Evolutionary conservation across 2,113 vertebrate species (phyloP), one percentile per base, ranked within the genome.

Genomic region (Rhinolophus sinicus): DNA sequence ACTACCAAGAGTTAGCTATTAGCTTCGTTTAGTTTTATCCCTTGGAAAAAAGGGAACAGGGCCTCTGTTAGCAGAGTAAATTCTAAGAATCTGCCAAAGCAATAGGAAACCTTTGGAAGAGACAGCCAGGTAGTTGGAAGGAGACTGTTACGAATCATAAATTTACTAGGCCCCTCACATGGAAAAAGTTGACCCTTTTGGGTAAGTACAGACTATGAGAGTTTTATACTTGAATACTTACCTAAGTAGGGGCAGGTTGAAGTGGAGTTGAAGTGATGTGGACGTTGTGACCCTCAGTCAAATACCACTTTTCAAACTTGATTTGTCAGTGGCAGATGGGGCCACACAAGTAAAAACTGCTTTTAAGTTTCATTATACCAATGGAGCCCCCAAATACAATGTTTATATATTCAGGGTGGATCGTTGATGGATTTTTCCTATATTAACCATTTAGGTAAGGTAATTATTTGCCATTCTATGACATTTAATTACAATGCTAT

Each of bases 401-500:
- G 10, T 94, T 96, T 81, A 94, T 47, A 93, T 88, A 77, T 75
- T 75, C 73, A 93, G 44, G 72, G 88, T 44, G 70, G 62, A 93
- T 47, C 60, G 67, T 76, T 82, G 77, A 86, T 96, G 69, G 67
- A 54, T 75, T 90, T 97, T 96, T 85, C 65, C 60, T 95, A 28
- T 72, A 83, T 96, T 97, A 97, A 96, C 85, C 62, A 95, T 94
- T 97, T 97, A 96, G 81, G 67, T 65, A 95, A 97, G 92, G 93
- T 90, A 97, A 96, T 96, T 90, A 95, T 94, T 95, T 96, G 81
- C 60, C 76, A 94, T 83, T 88, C 62, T 73, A 35, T 95, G 93
- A 94, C 96, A 96, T 95, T 96, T 94, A 94, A 97, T 97, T 96
- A 96, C 62, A 88, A 93, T 95, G 73, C 54, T 88, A 80, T 97